phyloP scores from a whole-genome alignment of 2,797 vertebrate genomes.

The Chelon auratus region DNA sequence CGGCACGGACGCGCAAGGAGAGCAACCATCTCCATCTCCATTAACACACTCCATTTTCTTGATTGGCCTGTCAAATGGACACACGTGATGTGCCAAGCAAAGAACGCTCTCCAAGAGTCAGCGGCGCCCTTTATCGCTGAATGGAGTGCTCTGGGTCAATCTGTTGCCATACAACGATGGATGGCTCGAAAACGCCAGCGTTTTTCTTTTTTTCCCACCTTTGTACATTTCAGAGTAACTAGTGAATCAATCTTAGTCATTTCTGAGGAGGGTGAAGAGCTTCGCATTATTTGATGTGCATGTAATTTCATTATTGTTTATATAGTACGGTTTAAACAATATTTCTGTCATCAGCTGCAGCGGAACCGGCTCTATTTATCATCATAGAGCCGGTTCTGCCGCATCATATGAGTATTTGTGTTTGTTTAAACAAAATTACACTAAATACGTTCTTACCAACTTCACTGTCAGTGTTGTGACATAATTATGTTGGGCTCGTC shows the following conservation, averaged over 20 bases:
- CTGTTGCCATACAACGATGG: conserved; percentile 51
- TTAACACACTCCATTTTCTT: conserved; percentile 82
- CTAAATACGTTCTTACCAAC: too few species aligned
- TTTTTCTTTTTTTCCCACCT: conserved; percentile 27
- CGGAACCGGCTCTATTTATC: too few species aligned
- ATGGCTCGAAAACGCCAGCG: conserved; percentile 38
- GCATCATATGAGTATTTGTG: too few species aligned
- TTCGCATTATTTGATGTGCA: conserved; percentile 27
- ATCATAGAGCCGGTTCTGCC: too few species aligned
- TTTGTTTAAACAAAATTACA: too few species aligned
- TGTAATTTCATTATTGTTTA: too few species aligned
- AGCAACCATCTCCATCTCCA: conserved; percentile 73
- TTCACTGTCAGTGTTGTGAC: too few species aligned
- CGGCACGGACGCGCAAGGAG: conserved; percentile 5
- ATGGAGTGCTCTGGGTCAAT: conserved; percentile 65
- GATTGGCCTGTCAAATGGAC: conserved; percentile 80
- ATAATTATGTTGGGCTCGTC: too few species aligned
- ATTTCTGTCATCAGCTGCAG: too few species aligned
- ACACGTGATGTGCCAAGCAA: conserved; percentile 62
- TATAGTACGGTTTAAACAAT: too few species aligned
- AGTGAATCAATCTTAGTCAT: conserved; percentile 61
- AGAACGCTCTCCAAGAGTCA: conserved; percentile 59
- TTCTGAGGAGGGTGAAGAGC: conserved; percentile 15
- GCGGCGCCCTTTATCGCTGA: conserved; percentile 67
- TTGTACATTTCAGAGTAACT: conserved; percentile 45